Percentiles rank a stretch among this genome's conserved stretches.
These are phyloP conservation scores for Limnephilus auricula DNA, from an alignment of 2,888 invertebrate genomes.

Conservation along the genomic window DNA sequence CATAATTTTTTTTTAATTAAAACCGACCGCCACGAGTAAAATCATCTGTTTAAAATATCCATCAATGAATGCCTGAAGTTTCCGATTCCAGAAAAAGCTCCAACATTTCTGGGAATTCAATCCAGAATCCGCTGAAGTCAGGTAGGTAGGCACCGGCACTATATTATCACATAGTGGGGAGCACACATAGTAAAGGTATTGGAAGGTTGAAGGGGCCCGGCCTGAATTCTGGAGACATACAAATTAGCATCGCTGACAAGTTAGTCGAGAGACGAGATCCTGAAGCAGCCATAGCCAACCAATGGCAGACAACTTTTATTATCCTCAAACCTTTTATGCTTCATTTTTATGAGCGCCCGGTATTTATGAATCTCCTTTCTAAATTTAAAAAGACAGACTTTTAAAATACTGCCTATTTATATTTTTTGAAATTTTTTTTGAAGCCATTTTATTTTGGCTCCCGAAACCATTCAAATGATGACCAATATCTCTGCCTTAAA, in stretches of 20 bases:
- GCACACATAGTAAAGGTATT: not conserved
- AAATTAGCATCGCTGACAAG: constrained; percentile 36
- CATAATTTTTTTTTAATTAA: too few relatives aligned
- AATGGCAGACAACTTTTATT: not conserved
- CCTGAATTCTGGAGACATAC: constrained; percentile 1
- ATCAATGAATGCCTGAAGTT: not conserved
- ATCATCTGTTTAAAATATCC: not conserved
- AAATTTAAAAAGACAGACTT: too few relatives aligned
- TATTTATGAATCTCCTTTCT: too few relatives aligned
- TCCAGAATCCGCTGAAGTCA: not conserved
- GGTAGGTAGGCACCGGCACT: not conserved
- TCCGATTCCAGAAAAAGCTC: not conserved
- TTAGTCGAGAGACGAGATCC: not conserved
- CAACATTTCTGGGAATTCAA: not conserved
- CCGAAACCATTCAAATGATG: too few relatives aligned
- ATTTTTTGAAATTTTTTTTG: too few relatives aligned
- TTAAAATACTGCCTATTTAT: too few relatives aligned
- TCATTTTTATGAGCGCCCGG: not conserved
- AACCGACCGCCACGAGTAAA: not conserved
- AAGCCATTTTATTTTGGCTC: too few relatives aligned
- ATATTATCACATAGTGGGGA: not conserved
- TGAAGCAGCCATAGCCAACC: not conserved
- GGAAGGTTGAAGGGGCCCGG: not conserved
- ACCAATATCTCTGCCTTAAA: too few relatives aligned
- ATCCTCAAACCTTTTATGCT: not conserved